phyloP scores from a whole-genome alignment of 2,797 vertebrate genomes.

The Sardinella longiceps region DNA sequence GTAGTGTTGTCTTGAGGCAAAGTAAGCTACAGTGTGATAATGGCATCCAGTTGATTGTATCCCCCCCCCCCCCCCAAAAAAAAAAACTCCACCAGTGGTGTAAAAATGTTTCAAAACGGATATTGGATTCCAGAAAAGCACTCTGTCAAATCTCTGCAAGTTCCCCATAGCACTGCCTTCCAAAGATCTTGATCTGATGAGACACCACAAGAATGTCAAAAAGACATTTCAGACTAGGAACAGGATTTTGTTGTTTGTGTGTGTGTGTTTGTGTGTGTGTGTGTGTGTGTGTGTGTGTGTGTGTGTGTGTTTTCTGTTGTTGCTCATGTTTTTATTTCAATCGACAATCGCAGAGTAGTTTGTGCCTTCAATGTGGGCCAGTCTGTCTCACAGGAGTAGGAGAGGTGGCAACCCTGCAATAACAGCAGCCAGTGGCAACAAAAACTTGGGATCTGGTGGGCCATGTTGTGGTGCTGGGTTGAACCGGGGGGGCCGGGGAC shows the following conservation, averaged over 20 bases:
- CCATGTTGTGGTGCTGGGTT: conserved; percentile 36
- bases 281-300: background rate
- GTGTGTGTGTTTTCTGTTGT: background rate
- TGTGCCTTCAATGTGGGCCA: background rate
- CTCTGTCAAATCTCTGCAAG: background rate
- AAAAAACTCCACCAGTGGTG: background rate
- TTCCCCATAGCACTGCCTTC: background rate
- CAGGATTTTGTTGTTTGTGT: background rate
- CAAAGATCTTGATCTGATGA: conserved; percentile 4
- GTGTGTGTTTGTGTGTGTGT: background rate
- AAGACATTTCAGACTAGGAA: conserved; percentile 11
- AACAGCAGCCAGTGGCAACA: conserved; percentile 22
- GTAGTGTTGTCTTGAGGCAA: background rate
- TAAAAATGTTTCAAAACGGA: background rate
- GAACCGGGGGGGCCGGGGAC: conserved; percentile 54
- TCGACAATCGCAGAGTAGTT: background rate
- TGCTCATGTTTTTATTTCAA: background rate
- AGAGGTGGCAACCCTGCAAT: background rate
- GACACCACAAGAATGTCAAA: conserved; percentile 5
- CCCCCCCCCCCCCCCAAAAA: background rate
- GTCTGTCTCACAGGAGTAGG: conserved; percentile 27
- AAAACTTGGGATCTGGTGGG: conserved; percentile 27
- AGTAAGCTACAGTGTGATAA: conserved; percentile 1
- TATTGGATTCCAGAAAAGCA: background rate
- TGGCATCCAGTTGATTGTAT: background rate